phyloP scores from a whole-genome alignment of 2,113 vertebrate species.

The Thryonomys swinderianus region DNA sequence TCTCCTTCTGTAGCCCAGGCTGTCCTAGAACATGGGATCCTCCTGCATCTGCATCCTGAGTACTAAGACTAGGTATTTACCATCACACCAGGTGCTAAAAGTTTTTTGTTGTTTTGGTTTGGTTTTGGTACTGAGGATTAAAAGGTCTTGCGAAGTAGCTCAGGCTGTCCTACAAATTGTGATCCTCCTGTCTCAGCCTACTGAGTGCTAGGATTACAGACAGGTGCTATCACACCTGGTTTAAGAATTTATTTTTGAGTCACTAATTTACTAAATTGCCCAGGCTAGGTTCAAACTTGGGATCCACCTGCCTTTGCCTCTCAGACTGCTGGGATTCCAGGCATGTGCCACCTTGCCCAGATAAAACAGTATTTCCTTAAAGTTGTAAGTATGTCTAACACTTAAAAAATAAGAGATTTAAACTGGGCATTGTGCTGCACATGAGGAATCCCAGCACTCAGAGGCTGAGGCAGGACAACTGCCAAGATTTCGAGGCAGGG shows the following conservation, averaged over 20 bases:
- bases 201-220: neutral
- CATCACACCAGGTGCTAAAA: neutral
- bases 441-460: neutral
- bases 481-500: neutral
- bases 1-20: neutral
- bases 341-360: neutral
- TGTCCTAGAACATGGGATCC: neutral
- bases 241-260: neutral
- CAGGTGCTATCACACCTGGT: neutral
- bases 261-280: neutral
- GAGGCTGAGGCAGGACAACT: neutral
- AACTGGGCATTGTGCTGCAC: neutral
- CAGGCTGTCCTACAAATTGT: neutral
- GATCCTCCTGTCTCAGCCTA: neutral
- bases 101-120: neutral
- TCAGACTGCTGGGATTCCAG: neutral
- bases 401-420: neutral
- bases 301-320: neutral
- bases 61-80: neutral
- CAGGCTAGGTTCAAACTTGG: neutral
- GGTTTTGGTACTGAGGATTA: neutral
- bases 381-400: neutral
- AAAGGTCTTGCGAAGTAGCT: neutral
- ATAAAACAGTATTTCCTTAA: neutral
- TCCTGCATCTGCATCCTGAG: neutral